Conservation (phyloP, 2,888 invertebrate species). For the Hypolimnas misippus region DNA sequence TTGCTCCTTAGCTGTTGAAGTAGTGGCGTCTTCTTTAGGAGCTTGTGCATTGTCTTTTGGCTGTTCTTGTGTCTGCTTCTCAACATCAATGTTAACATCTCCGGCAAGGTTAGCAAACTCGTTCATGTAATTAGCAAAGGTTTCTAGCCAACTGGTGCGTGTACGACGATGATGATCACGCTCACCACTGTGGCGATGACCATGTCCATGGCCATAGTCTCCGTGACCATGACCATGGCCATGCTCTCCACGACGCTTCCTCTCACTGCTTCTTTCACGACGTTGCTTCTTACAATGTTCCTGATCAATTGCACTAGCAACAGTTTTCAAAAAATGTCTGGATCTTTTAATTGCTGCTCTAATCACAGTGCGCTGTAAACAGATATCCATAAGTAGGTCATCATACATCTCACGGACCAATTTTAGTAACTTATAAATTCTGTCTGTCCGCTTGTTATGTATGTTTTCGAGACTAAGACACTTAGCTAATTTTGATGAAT, state of each 20-base stretch:
- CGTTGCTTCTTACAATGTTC: slow-evolving; percentile 58
- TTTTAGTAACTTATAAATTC: no score
- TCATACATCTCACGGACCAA: no score
- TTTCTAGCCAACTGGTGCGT: slow-evolving; percentile 74
- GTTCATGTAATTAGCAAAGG: slow-evolving; percentile 77
- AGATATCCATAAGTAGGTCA: no score
- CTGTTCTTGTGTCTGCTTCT: slow-evolving; percentile 40
- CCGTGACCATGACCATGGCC: slow-evolving; percentile 31
- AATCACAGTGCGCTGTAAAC: slow-evolving; percentile 59
- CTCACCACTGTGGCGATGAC: slow-evolving; percentile 44
- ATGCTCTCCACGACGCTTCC: slow-evolving; percentile 49
- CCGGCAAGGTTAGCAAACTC: slow-evolving; percentile 81
- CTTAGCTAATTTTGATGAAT: no score
- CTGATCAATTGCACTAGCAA: slow-evolving; percentile 46
- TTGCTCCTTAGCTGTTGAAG: slow-evolving; percentile 28
- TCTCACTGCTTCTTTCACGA: slow-evolving; percentile 55
- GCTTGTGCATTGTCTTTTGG: slow-evolving; percentile 37
- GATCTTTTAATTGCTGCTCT: slow-evolving; percentile 70
- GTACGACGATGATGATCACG: slow-evolving; percentile 53
- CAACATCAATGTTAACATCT: slow-evolving; percentile 57
- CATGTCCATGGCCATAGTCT: slow-evolving; percentile 51
- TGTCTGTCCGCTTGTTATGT: no score
- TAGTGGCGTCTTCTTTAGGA: slow-evolving; percentile 34
- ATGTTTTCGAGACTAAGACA: no score
- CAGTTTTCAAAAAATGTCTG: slow-evolving; percentile 65